These are phyloP conservation scores for Machimus atricapillus DNA, from an alignment of 2,888 invertebrate species.

Conservation along the genomic window DNA sequence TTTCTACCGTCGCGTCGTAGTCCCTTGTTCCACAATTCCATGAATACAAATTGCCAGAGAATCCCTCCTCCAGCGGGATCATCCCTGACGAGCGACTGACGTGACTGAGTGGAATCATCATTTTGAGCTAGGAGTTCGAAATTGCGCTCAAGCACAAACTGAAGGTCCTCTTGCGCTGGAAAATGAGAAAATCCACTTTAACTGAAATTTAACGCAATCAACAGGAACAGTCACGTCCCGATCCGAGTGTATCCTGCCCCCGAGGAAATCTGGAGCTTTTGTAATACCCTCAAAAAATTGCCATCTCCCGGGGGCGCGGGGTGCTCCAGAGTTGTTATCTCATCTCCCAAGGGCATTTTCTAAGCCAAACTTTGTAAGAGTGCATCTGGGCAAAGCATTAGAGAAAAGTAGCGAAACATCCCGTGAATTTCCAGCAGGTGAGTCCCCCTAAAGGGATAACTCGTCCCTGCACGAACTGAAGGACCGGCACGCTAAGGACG, in stretches of 20 bases:
- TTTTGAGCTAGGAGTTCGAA: neutral
- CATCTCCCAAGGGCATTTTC: neutral
- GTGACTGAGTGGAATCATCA: neutral
- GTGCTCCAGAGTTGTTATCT: neutral
- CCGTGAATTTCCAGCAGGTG: neutral
- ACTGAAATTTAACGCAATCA: neutral
- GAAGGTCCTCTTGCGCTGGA: neutral
- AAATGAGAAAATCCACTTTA: neutral
- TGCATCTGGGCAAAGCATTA: neutral
- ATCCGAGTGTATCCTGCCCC: neutral
- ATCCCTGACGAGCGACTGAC: neutral
- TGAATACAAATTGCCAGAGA: constrained; percentile 18
- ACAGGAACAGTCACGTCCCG: neutral
- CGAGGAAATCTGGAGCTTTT: neutral
- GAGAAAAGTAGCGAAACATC: neutral
- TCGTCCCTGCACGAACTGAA: neutral
- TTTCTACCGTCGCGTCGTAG: neutral
- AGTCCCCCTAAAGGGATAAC: neutral
- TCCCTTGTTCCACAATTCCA: constrained; percentile 20
- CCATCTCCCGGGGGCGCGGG: neutral
- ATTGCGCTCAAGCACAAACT: neutral
- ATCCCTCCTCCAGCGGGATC: neutral
- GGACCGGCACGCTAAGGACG: neutral
- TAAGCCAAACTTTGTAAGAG: neutral
- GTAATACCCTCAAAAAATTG: neutral